Evolutionary conservation across 2,888 invertebrate genomes (phyloP), one percentile per base, ranked within the genome.

Genomic region (Sericinus montela): DNA sequence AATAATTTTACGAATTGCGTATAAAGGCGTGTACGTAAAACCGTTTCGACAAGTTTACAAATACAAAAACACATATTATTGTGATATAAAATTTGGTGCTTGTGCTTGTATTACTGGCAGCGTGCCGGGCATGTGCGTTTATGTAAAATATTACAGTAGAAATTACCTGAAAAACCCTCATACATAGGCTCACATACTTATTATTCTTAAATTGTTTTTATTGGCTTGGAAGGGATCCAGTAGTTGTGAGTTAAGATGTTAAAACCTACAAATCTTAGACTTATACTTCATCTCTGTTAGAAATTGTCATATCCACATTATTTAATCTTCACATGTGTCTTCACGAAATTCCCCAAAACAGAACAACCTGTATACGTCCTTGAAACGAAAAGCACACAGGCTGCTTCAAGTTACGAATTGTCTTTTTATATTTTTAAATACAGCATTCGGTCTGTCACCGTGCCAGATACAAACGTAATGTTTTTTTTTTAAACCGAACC

Each of bases 51-150:
- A 80, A 76, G 67, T 72, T 76, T 79, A 86, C 86, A 75, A 78
- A 77, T 82, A 87, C 88, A 82, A 83, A 19, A 88, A 88, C 87
- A 88, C 83, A 82, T 82, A 85, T 80, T 75, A 85, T 82, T 74
- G 83, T 87, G 83, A 84, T 83, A 82, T 74, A 87, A 88, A 87
- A 88, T 72, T 81, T 84, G 82, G 88, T 88, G 88, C 88, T 82
- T 82, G 88, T 88, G 88, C 88, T 83, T 73, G 78, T 73, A 76
- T 76, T 87, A 88, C 88, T 88, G 88, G 88, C 88, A 71, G 88
- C 88, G 88, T 88, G 88, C 87, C 88, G 86, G 85, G 87, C 87
- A 87, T 79, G 88, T 88, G 88, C 88, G 80, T 65, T 76, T 85
- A 85, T 80, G 84, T 85, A 81, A 83, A 84, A 84, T 79, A 86